These are phyloP conservation scores for Oncorhynchus tshawytscha DNA, from an alignment of 2,113 vertebrate genomes.

Conservation along the genomic window DNA sequence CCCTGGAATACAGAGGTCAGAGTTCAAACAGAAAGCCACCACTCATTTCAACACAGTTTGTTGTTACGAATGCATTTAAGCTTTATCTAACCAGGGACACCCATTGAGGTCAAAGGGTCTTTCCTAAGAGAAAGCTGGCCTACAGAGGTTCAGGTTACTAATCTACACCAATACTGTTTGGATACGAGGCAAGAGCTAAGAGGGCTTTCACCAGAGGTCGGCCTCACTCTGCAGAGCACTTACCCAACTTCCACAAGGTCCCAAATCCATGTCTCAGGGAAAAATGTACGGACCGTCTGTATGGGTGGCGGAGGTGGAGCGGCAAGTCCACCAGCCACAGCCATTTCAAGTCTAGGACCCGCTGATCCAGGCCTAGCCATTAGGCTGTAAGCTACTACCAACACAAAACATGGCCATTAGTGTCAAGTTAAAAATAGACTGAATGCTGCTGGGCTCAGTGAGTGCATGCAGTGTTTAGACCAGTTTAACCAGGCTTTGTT, in stretches of 20 bases:
- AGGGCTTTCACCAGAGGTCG: too few species aligned
- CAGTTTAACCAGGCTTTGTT: too few species aligned
- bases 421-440: too few species aligned
- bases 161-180: too few species aligned
- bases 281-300: constrained; percentile 72
- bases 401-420: not conserved
- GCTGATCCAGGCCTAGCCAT: not conserved
- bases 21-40: not conserved
- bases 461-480: too few species aligned
- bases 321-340: not conserved
- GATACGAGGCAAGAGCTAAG: too few species aligned
- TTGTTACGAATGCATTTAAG: too few species aligned
- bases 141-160: too few species aligned
- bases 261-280: constrained; percentile 90
- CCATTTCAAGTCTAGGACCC: not conserved
- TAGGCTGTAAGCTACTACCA: not conserved
- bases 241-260: constrained; percentile 72
- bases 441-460: too few species aligned
- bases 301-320: not conserved
- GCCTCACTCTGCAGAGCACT: constrained; percentile 41
- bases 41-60: not conserved
- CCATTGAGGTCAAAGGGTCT: not conserved
- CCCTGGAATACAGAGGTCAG: constrained; percentile 54
- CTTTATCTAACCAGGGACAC: not conserved
- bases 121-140: not conserved